Evolutionary conservation across 2,113 vertebrate genomes (phyloP), one percentile per base, ranked within the genome.

Genomic region (Benitochromis conjunctus): DNA sequence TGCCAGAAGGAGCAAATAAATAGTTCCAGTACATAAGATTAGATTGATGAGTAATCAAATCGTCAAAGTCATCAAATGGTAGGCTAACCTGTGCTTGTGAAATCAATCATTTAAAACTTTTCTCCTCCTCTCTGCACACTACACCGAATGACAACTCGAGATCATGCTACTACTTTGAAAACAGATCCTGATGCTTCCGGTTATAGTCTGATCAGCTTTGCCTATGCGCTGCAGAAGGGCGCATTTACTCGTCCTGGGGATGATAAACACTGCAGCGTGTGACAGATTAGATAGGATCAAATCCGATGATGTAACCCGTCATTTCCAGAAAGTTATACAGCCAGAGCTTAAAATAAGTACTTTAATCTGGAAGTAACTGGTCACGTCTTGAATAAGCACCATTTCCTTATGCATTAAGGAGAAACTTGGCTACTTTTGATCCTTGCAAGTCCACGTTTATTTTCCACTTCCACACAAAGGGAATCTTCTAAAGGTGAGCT

Each of bases 281-380:
- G 84, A 87, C 84, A 34, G 69, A 48, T 11, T 11, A 58, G 54
- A 86, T 34, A 7, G 74, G 84, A 76, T 86, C 60, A 91, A 83
- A 83, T 79, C 77, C 69, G 16, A 46, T 93, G 84, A 93, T 71
- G 91, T 89, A 91, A 93, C 77, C 13, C 2, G 56, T 58, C 5
- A 34, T 79, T 88, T 91, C 80, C 24, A 92, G 80, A 92, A 90
- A 64, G 76, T 84, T 58, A 31, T 5, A 53, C 3, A 71, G 34
- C 14, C 13, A 24, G 46, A 24, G 76, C 18, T 86, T 54, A 83
- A 80, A 66, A 51, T 9, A 34, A 82, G 34, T 7, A 54, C 71
- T 26, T 38, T 43, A 53, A 69, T 81, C 41, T 71, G n/a, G 41
- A 88, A 80, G 64, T 53, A 14, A 34, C 31, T 11, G 4, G 19